Conservation (phyloP, 1,140 invertebrate species). For the Panagrolaimus sp. region DNA sequence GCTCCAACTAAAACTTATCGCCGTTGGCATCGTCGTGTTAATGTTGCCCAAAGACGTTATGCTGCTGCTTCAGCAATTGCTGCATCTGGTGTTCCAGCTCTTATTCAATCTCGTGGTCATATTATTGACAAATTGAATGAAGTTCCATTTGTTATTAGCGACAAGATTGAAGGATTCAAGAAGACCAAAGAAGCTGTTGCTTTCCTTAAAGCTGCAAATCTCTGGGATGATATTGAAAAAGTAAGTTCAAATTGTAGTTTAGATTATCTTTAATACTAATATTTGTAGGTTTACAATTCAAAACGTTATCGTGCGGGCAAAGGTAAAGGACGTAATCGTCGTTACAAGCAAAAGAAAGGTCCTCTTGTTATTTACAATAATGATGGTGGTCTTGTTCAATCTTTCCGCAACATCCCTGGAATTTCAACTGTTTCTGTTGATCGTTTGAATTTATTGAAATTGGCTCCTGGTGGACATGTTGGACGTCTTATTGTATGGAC, state of each 20-base stretch:
- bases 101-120: constrained; percentile 96
- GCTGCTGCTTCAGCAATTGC: constrained; percentile 92
- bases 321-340: constrained; percentile 97
- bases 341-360: constrained; percentile 86
- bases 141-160: constrained; percentile 87
- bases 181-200: constrained; percentile 96
- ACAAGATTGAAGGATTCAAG: constrained; percentile 85
- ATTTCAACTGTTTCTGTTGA: constrained; percentile 86
- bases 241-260: constrained; percentile 63
- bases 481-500: constrained; percentile 97
- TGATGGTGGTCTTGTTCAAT: constrained; percentile 81
- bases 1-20: constrained; percentile 95
- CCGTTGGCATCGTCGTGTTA: constrained; percentile 92
- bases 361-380: constrained; percentile 89
- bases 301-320: constrained; percentile 93
- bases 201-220: constrained; percentile 78
- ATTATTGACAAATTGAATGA: constrained; percentile 87
- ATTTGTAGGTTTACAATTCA: constrained; percentile 80
- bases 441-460: constrained; percentile 84
- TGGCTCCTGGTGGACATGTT: constrained; percentile 91
- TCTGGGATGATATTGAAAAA: constrained; percentile 95
- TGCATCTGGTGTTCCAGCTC: constrained; percentile 85
- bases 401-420: constrained; percentile 96
- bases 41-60: constrained; percentile 90
- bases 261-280: constrained; percentile 19